Percentiles rank a stretch among this genome's conserved stretches.
phyloP scores from a whole-genome alignment of 2,113 vertebrate genomes.

The Urocynchramus pylzowi region DNA sequence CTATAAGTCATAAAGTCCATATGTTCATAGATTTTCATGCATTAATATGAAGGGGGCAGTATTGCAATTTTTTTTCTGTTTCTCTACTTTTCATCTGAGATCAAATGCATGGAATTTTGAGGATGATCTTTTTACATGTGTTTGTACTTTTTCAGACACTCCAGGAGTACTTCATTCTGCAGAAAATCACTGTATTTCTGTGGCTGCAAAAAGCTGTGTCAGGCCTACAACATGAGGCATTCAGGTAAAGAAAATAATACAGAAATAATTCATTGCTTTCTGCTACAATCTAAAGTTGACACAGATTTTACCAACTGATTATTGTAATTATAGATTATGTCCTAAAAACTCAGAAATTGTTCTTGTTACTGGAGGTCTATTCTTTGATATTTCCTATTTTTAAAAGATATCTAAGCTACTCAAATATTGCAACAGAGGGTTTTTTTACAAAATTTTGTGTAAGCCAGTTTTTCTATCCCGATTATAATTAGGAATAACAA shows the following conservation, averaged over 20 bases:
- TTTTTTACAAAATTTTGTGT: not conserved
- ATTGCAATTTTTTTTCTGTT: not conserved
- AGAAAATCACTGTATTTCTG: not conserved
- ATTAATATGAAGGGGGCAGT: not conserved
- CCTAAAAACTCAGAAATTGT: not conserved
- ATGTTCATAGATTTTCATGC: not conserved
- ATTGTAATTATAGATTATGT: not conserved
- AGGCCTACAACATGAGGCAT: not conserved
- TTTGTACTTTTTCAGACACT: not conserved
- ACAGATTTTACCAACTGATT: not conserved
- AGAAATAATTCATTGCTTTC: not conserved
- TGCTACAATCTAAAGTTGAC: not conserved
- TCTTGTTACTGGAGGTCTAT: not conserved
- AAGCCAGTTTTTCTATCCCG: not conserved
- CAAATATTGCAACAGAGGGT: not conserved
- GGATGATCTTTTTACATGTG: not conserved
- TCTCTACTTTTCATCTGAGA: not conserved
- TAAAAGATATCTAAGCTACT: not conserved
- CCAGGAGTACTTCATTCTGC: not conserved
- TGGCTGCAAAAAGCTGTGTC: not conserved
- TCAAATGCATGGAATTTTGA: not conserved
- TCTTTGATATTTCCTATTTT: not conserved
- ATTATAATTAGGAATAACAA: not conserved
- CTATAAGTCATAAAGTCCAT: not conserved
- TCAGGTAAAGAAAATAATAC: not conserved